Base-by-base conservation (phyloP, 2,888 invertebrate species). In the Tipula unca region DNA sequence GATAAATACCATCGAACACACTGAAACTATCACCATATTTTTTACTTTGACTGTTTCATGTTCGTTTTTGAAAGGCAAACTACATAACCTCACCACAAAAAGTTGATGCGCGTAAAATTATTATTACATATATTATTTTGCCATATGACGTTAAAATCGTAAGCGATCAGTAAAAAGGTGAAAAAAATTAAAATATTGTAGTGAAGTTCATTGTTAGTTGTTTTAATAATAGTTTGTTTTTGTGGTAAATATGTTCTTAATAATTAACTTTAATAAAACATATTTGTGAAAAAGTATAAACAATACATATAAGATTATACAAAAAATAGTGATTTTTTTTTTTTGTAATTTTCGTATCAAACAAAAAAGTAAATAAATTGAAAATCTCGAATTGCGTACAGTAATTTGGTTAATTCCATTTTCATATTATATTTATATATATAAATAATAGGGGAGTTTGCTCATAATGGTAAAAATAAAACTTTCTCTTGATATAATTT, bases 361-460 rank as follows among this genome's bases (percentile, higher is more conserved):
- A 83, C 17, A 83, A 83, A 83, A 32, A 83, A 83, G 83, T 83
- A 83, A 83, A 83, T 83, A 69, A 69, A 83, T 83, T 83, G 32
- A 29, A 83, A 83, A 83, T 83, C 83, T 83, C 35, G 32, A 83
- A 83, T 83, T 83, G 83, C 83, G 83, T 83, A 83, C 83, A 83
- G 83, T 83, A 83, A 83, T 83, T 83, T 83, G 83, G 83, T 29
- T 83, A 32, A 83, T 32, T 83, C 83, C 83, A 83, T 83, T 83
- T 83, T 17, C 0, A n/a, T 29, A 39, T 39, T 39, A 39, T 82
- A 20, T 82, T 10, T 82, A 4, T 42, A 54, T 54, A 32, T 83
- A 83, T 32, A 83, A 83, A 83, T 48, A 17, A 29, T 83, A 83
- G 83, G 83, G 83, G 83, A 83, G 83, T 29, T 35, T 35, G 83